Evolutionary conservation across 2,113 vertebrate species (phyloP).

Genomic region (Tachycineta bicolor): DNA sequence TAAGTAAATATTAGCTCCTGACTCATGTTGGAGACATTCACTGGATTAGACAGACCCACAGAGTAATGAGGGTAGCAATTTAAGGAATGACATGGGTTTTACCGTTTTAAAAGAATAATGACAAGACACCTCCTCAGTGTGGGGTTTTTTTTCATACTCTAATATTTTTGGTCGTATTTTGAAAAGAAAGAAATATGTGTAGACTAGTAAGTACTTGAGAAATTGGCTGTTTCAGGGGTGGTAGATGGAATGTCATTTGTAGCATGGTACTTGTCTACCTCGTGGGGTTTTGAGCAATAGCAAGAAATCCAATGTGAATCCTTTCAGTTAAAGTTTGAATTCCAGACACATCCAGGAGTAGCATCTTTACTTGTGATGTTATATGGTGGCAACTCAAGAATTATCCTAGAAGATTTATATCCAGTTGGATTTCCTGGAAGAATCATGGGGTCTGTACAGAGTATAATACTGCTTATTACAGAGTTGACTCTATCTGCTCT

Average conservation of each 20-base stretch:
- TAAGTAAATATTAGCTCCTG: neutral
- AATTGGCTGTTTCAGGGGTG: neutral
- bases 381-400: neutral
- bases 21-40: neutral
- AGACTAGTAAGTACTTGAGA: neutral
- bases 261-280: neutral
- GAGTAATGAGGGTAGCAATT: neutral
- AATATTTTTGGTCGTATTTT: neutral
- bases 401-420: neutral
- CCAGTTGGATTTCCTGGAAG: neutral
- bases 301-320: neutral
- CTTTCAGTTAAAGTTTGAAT: neutral
- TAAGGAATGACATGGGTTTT: neutral
- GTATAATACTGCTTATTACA: neutral
- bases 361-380: neutral
- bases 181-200: neutral
- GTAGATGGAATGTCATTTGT: neutral
- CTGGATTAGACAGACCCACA: neutral
- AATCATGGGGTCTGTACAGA: neutral
- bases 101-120: neutral
- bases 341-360: neutral
- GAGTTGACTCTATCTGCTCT: neutral
- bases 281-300: neutral
- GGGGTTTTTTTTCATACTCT: accelerated
- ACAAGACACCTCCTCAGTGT: neutral